phyloP scores from a whole-genome alignment of 1,140 invertebrate species.

The Apis mellifera region Amel_HAv3.1 CM009931.2:8745501-8746000 shows the following conservation, averaged over 20 bases:
- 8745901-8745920: conserved; percentile 53
- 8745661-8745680: conserved; percentile 33
- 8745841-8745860: conserved; percentile 27
- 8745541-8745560: conserved; percentile 53
- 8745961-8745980: conserved; percentile 33
- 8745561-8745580: conserved; percentile 45
- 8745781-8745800: neutral
- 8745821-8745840: conserved; percentile 30
- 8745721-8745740: neutral
- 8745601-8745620: conserved; percentile 23
- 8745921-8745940: conserved; percentile 55
- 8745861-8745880: conserved; percentile 59
- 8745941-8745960: conserved; percentile 28
- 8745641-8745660: neutral
- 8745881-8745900: conserved; percentile 52
- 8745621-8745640: conserved; percentile 46
- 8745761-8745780: neutral
- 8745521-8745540: conserved; percentile 28
- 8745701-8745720: conserved; percentile 31
- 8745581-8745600: conserved; percentile 58
- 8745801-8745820: conserved; percentile 9
- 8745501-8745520: conserved; percentile 55
- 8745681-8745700: conserved; percentile 26
- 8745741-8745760: conserved; percentile 4
- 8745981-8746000: conserved; percentile 60